Evolutionary conservation across 2,888 invertebrate genomes (phyloP).

Genomic region (Melitaea athalia): DNA sequence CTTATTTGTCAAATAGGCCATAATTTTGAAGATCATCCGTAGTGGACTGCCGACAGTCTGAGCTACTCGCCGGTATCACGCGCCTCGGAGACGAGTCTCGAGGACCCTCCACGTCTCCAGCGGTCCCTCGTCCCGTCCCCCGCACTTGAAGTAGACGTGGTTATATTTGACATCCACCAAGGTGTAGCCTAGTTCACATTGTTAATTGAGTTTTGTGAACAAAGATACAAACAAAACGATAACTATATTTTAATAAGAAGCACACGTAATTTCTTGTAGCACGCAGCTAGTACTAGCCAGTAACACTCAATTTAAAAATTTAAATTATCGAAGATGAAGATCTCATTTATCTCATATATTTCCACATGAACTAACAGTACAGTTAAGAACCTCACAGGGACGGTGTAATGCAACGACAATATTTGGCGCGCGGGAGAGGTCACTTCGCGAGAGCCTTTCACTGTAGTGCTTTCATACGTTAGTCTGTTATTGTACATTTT

Average conservation of each 20-base stretch:
- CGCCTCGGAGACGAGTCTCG: not conserved
- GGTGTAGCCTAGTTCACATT: not conserved
- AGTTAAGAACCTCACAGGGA: constrained; percentile 12
- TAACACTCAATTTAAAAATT: too few species aligned
- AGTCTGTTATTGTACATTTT: constrained; percentile 14
- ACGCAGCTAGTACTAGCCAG: too few species aligned
- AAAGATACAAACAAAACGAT: too few species aligned
- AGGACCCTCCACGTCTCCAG: not conserved
- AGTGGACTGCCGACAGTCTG: not conserved
- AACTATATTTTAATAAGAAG: too few species aligned
- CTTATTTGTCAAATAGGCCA: too few species aligned
- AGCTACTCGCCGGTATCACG: not conserved
- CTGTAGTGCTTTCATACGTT: constrained; percentile 28
- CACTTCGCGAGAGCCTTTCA: constrained; percentile 21
- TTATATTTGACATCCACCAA: not conserved
- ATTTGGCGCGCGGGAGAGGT: constrained; percentile 14
- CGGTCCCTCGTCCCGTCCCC: not conserved
- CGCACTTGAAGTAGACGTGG: not conserved
- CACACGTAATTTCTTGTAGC: too few species aligned
- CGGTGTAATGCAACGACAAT: constrained; percentile 25
- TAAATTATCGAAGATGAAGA: too few species aligned
- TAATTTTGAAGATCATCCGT: not conserved
- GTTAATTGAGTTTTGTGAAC: too few species aligned
- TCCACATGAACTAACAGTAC: not conserved
- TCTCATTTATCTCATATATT: too few species aligned